These are phyloP conservation scores for Eciton burchellii DNA, from an alignment of 1,140 invertebrate genomes.

Conservation along the genomic window DNA sequence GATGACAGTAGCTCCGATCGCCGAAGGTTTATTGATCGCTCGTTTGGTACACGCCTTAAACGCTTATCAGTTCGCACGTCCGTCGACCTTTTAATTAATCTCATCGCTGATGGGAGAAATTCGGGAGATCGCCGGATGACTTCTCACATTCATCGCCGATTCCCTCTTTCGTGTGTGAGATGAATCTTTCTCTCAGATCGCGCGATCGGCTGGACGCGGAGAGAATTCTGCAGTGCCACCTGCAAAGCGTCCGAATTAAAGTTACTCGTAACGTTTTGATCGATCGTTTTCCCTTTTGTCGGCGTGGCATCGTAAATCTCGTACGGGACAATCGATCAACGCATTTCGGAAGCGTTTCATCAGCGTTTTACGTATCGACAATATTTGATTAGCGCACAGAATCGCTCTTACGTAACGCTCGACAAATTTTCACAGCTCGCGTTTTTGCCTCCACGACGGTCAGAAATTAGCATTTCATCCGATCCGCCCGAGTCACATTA, in stretches of 20 bases:
- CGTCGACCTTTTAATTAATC: not conserved
- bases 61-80: not conserved
- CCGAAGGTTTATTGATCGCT: not conserved
- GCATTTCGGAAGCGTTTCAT: not conserved
- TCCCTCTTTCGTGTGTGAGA: not conserved
- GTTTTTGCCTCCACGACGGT: too few relatives aligned
- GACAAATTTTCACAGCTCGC: too few relatives aligned
- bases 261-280: slow-evolving; percentile 16
- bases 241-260: not conserved
- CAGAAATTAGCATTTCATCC: not conserved
- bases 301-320: not conserved
- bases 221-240: not conserved
- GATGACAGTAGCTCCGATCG: not conserved
- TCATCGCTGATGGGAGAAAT: not conserved
- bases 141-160: not conserved
- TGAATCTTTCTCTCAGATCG: not conserved
- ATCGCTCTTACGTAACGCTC: not conserved
- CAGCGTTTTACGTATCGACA: not conserved
- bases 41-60: not conserved
- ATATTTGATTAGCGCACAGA: not conserved
- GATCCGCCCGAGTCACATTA: not conserved
- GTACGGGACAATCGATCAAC: not conserved
- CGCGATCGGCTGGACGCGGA: not conserved
- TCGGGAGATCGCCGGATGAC: not conserved
- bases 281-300: not conserved